Conservation (phyloP, 2,113 vertebrate genomes). For the Leptodactylus fuscus region DNA sequence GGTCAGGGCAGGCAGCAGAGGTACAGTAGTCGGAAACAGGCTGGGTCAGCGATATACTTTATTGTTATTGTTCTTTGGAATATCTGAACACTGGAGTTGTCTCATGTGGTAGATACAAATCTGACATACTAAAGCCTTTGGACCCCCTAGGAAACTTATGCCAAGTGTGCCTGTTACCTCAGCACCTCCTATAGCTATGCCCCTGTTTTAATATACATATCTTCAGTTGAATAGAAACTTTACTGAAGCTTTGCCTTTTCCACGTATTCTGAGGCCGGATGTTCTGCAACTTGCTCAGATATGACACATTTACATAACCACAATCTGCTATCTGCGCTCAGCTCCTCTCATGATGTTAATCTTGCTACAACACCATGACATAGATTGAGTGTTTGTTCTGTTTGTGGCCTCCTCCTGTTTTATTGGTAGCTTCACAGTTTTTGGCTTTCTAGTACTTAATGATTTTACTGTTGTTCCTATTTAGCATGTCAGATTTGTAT, state of each 20-base stretch:
- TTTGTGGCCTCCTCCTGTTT: neutral
- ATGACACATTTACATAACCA: constrained; percentile 17
- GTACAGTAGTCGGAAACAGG: too few species aligned
- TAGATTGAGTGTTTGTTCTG: neutral
- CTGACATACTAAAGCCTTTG: too few species aligned
- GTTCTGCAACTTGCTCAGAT: neutral
- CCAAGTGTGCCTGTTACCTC: too few species aligned
- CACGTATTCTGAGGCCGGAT: neutral
- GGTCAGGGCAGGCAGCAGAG: too few species aligned
- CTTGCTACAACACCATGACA: neutral
- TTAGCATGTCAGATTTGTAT: too few species aligned
- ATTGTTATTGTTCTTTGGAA: too few species aligned
- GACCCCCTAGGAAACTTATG: too few species aligned
- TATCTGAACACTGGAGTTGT: too few species aligned
- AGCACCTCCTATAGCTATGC: neutral
- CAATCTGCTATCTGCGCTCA: neutral
- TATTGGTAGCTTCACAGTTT: neutral
- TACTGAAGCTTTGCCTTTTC: neutral
- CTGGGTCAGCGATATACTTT: too few species aligned
- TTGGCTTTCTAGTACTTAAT: neutral
- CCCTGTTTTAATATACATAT: neutral
- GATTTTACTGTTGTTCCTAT: too few species aligned
- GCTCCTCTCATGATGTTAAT: neutral
- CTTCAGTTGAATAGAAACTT: neutral
- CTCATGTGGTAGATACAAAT: too few species aligned